These are phyloP conservation scores for Sceloporus tristichus DNA, from an alignment of 2,113 vertebrate species.

Conservation along the genomic window DNA sequence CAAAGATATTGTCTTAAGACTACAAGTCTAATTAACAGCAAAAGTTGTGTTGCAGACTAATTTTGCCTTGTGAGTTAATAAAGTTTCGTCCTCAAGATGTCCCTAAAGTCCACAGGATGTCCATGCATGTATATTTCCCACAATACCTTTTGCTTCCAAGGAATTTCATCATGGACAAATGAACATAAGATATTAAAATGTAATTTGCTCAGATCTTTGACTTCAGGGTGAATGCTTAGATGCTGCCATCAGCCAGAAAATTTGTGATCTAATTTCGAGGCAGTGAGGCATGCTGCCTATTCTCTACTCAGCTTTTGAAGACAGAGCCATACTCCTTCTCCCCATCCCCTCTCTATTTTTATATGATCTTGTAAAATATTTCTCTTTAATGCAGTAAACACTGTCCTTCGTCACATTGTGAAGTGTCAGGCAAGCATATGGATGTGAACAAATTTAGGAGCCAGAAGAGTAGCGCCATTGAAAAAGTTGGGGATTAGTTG, in stretches of 20 bases:
- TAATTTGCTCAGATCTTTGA: conserved; percentile 81
- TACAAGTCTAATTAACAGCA: neutral
- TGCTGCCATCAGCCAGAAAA: conserved; percentile 83
- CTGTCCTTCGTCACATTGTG: neutral
- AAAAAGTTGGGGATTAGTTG: neutral
- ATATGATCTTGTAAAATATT: conserved; percentile 39
- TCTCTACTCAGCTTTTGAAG: conserved; percentile 70
- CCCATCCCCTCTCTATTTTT: conserved; percentile 8
- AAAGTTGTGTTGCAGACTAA: neutral
- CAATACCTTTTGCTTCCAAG: conserved; percentile 22
- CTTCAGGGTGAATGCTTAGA: conserved; percentile 76
- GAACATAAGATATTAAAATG: conserved; percentile 73
- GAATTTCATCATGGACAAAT: conserved; percentile 63
- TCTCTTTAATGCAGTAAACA: conserved; percentile 57
- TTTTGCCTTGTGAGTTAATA: neutral
- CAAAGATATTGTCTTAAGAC: too few species aligned
- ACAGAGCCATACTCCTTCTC: conserved; percentile 53
- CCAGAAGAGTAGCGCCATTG: rapidly evolving
- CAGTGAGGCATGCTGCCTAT: conserved; percentile 77
- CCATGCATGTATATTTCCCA: conserved; percentile 14
- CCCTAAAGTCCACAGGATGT: conserved; percentile 24
- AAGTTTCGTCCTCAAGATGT: neutral
- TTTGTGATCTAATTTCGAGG: conserved; percentile 86
- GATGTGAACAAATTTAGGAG: neutral
- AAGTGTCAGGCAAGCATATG: neutral